Evolutionary conservation across 1,140 invertebrate species (phyloP), one percentile per base, ranked within the genome.

Genomic region (Heterodera carotae): DNA sequence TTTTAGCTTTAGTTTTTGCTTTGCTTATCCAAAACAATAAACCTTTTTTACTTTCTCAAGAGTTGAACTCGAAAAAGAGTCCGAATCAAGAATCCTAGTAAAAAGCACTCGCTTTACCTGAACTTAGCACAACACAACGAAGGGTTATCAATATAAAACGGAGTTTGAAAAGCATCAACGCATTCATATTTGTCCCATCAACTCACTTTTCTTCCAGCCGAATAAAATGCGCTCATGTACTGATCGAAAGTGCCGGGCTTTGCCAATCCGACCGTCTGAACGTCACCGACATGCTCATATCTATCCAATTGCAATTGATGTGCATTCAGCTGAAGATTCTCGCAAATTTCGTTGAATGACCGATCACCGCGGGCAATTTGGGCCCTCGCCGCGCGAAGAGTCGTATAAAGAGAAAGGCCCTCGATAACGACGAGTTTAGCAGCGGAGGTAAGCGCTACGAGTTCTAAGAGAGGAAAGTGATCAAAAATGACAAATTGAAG

Each of bases 261-360:
- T 29, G 64, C 60, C 12, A 69, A 34, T 15, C 79, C 79, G 6
- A 64, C 27, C 6, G 43, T 22, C 29, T 76, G 79, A 27, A 80
- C 31, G 25, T 80, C 79, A 18, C 69, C 43, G 12, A 75, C 69
- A 70, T 53, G 27, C 15, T 39, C 39, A 6, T 70, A 43, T 62
- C 36, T 39, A n/a, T 80, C 76, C n/a, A 80, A 39, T 12, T 80
- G n/a, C 33, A 80, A 27, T 31, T 56, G 62, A 22, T 80, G 79
- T 43, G 33, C 79, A 56, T 81, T 81, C 22, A 80, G 25, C 59
- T 81, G 62, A 22, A 80, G 34, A 62, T 48, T 34, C 8, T n/a
- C 27, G 36, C 77, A 80, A 18, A 80, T 76, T 76, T 80, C 79
- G 39, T 56, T 25, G 12, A 81, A n/a, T 64, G 80, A 71, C 56